These are phyloP conservation scores for Phymatocera aterrima DNA, from an alignment of 2,888 invertebrate species.

Conservation along the genomic window DNA sequence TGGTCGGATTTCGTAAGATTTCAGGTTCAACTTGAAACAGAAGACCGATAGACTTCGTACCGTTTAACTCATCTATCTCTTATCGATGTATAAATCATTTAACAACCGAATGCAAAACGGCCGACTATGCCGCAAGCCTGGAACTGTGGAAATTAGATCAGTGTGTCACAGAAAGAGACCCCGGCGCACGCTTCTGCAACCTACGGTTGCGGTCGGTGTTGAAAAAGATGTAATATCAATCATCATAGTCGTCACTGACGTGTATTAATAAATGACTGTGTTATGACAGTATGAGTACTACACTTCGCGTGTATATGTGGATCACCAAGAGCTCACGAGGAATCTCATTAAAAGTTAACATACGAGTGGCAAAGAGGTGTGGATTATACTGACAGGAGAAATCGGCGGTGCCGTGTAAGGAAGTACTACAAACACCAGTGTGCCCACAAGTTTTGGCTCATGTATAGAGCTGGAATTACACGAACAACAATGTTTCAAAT, in stretches of 20 bases:
- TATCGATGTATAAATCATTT: constrained; percentile 4
- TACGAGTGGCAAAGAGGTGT: not conserved
- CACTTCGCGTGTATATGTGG: not conserved
- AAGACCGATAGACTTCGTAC: no score
- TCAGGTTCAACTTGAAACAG: no score
- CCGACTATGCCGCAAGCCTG: not conserved
- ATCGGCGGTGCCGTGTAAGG: not conserved
- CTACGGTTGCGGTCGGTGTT: not conserved
- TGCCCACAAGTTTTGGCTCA: not conserved
- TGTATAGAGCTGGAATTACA: not conserved
- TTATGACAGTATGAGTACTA: not conserved
- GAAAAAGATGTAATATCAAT: not conserved
- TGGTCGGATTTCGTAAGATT: no score
- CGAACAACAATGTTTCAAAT: not conserved
- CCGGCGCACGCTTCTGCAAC: not conserved
- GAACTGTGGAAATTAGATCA: constrained; percentile 10
- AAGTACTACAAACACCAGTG: not conserved
- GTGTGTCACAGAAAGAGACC: constrained; percentile 1
- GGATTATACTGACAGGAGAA: constrained; percentile 28
- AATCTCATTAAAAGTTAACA: constrained; percentile 32
- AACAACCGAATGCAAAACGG: not conserved
- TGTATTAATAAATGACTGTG: constrained; percentile 8
- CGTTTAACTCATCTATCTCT: not conserved
- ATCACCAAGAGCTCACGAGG: not conserved
- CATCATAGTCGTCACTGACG: not conserved